Percentiles rank a stretch among this genome's conserved stretches.
Conservation (phyloP, 2,888 invertebrate species). For the Osedax fenrisi region DNA sequence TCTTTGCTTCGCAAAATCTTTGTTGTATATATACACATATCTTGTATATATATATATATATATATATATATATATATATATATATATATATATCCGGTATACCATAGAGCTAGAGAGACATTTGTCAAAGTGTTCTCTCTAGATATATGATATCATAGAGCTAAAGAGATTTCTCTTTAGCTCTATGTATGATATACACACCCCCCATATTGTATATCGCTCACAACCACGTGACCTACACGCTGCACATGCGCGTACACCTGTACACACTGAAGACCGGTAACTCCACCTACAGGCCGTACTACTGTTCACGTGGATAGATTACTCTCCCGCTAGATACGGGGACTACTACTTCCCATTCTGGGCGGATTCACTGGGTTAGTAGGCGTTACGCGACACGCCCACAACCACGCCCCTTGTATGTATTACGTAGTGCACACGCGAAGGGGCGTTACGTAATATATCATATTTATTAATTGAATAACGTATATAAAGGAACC, state of each 20-base stretch:
- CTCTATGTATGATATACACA: not conserved
- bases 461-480: too few species aligned
- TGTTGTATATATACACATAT: too few species aligned
- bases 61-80: not conserved
- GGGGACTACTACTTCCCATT: slow-evolving; percentile 38
- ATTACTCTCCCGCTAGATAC: slow-evolving; percentile 46
- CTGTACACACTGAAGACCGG: too few species aligned
- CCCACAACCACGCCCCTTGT: too few species aligned
- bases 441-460: too few species aligned
- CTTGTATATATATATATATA: not conserved
- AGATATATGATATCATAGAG: not conserved
- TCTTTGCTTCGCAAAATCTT: too few species aligned
- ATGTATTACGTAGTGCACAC: too few species aligned
- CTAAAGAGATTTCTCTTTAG: too few species aligned
- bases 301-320: slow-evolving; percentile 37
- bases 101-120: not conserved
- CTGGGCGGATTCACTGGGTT: slow-evolving; percentile 37
- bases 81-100: not conserved
- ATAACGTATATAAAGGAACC: too few species aligned
- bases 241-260: not conserved
- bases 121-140: too few species aligned
- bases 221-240: not conserved
- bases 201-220: not conserved
- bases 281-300: slow-evolving; percentile 32
- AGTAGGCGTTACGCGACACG: too few species aligned